A percentile compares a stretch with the other conserved stretches of the same genome.
Evolutionary conservation across 2,797 vertebrate species (phyloP).

Genomic region (Diplodus puntazzo): DNA sequence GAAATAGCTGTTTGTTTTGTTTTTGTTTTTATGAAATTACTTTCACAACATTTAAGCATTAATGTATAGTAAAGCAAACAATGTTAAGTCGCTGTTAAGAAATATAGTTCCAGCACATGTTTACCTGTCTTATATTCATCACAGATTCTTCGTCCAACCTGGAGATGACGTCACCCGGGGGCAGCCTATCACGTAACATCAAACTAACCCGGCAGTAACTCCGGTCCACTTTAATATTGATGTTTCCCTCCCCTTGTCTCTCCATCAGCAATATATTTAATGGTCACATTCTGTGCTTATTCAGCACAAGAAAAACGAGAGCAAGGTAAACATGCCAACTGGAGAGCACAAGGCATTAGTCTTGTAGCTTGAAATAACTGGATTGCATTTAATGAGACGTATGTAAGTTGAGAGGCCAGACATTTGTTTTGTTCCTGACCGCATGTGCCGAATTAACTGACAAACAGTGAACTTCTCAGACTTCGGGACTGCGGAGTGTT

Average conservation of each 20-base stretch:
- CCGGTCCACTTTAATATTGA: slow-evolving; percentile 77
- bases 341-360: slow-evolving; percentile 72
- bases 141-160: slow-evolving; percentile 36
- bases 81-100: neutral
- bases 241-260: slow-evolving; percentile 74
- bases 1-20: neutral
- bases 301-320: slow-evolving; percentile 80
- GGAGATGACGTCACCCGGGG: slow-evolving; percentile 58
- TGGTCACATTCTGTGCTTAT: slow-evolving; percentile 82
- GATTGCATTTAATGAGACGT: slow-evolving; percentile 73
- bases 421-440: slow-evolving; percentile 69
- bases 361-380: slow-evolving; percentile 74
- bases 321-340: slow-evolving; percentile 81
- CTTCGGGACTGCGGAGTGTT: slow-evolving; percentile 50
- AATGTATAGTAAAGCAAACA: neutral
- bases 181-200: slow-evolving; percentile 45
- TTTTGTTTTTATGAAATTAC: neutral
- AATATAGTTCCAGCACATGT: slow-evolving; percentile 7
- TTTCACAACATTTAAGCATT: neutral
- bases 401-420: slow-evolving; percentile 70
- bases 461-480: slow-evolving; percentile 68
- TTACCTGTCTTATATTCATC: slow-evolving; percentile 24
- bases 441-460: slow-evolving; percentile 66
- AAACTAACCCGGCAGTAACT: slow-evolving; percentile 64
- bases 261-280: slow-evolving; percentile 86